A percentile compares a stretch with the other conserved stretches of the same genome.
Evolutionary conservation across 2,113 vertebrate genomes (phyloP).

Genomic region (Podocnemis expansa): DNA sequence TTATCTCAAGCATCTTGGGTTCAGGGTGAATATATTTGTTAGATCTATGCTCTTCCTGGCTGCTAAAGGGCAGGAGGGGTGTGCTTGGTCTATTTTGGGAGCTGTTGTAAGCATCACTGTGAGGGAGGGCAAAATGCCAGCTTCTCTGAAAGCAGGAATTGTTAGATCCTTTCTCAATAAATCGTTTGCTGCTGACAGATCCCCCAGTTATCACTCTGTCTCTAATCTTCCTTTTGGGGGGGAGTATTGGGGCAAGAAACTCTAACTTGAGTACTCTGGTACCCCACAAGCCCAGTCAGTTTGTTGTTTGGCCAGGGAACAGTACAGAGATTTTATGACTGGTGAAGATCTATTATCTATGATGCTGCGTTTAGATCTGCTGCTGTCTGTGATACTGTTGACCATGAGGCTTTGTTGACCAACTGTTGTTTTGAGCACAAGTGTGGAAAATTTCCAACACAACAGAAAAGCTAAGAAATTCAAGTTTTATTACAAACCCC

Average conservation of each 20-base stretch:
- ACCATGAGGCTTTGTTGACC: accelerated
- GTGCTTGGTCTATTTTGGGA: constrained; percentile 57
- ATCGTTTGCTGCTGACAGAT: constrained; percentile 53
- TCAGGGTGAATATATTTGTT: not conserved
- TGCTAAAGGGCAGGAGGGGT: constrained; percentile 53
- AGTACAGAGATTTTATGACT: accelerated
- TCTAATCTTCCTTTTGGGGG: not conserved
- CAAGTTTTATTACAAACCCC: accelerated
- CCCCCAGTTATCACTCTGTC: constrained; percentile 43
- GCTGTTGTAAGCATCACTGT: not conserved
- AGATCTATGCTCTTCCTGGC: constrained; percentile 13
- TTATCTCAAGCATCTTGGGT: not conserved
- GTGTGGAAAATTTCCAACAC: accelerated
- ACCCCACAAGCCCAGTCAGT: not conserved
- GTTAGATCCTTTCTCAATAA: constrained; percentile 50
- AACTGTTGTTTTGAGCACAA: not conserved
- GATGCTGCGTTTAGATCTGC: not conserved
- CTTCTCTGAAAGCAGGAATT: constrained; percentile 58
- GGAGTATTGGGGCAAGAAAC: not conserved
- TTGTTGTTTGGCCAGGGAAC: accelerated
- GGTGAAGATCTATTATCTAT: not conserved
- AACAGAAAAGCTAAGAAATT: not conserved
- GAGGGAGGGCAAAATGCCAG: constrained; percentile 13
- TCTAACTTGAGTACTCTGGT: not conserved
- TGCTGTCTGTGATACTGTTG: accelerated